Evolutionary conservation across 1,140 invertebrate genomes (phyloP), one percentile per base, ranked within the genome.

Genomic region (Oedothorax gibbosus): DNA sequence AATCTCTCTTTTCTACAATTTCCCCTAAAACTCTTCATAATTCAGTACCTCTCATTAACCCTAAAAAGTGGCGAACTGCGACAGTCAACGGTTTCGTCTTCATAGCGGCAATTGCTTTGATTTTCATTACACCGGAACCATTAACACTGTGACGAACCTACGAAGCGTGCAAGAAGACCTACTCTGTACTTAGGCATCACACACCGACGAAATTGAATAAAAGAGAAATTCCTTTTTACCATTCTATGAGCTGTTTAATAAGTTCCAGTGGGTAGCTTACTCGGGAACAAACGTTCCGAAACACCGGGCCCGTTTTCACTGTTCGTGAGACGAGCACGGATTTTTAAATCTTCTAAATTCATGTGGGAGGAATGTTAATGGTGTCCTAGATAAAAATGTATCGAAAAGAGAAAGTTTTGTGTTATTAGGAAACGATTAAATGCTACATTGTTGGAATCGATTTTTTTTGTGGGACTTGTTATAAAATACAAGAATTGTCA

Each of bases 201-300:
- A 15, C 65, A n/a, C 15, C 20, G 7, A 14, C 12, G 75, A 51
- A 77, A 65, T 77, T 77, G 51, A 77, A 77, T 77, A 64, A 77
- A 35, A 35, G 35, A 35, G 35, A 35, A 35, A 18, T 10, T 20
- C 75, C 60, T 18, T 62, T 77, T 51, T 15, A 51, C 4, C 75
- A 65, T 65, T 77, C 60, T 65, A 18, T 64, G 35, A 5, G 60
- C 54, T 64, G 54, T 77, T 75, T 75, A 57, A 57, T 49, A 50
- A 57, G 72, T 57, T 75, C 15, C 56, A 11, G 49, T 53, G 15
- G 5, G 72, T 35, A 50, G 2, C 53, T 50, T 50, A 51, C 21
- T 77, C 35, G 35, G 49, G 49, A 77, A n/a, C 60, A 77, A 77
- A 20, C 65, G 57, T 77, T 77, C 75, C 75, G 75, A 77, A 64